These are phyloP conservation scores for Euzetes globulus DNA, from an alignment of 2,888 invertebrate genomes.

Conservation along the genomic window DNA sequence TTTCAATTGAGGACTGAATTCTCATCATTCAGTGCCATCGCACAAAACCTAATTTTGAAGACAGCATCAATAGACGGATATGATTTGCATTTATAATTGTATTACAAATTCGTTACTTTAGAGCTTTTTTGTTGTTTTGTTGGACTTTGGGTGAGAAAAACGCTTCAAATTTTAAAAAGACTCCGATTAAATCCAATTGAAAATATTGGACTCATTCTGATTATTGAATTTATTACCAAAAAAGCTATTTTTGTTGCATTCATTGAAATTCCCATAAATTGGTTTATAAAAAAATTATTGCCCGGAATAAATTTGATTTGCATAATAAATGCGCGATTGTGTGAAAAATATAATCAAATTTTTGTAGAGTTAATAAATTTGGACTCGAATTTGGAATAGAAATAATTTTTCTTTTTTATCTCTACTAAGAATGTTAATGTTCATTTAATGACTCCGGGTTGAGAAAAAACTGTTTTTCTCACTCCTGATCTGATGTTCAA, in stretches of 20 bases:
- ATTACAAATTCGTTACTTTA: background rate
- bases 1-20: background rate
- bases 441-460: too few species aligned
- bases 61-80: background rate
- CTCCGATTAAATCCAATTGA: background rate
- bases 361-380: too few species aligned
- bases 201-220: background rate
- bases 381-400: too few species aligned
- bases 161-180: background rate
- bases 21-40: background rate
- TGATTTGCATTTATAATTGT: background rate
- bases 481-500: background rate
- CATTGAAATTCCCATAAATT: background rate
- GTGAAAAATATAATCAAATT: too few species aligned
- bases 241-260: background rate
- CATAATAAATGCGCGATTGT: background rate
- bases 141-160: background rate
- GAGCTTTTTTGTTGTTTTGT: background rate
- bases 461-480: background rate
- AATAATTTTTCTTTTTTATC: too few species aligned
- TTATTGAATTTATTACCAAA: background rate
- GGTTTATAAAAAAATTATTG: background rate
- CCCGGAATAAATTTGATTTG: background rate
- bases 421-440: too few species aligned
- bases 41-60: background rate